Evolutionary conservation across 2,888 invertebrate genomes (phyloP), one percentile per base, ranked within the genome.

Genomic region (Apomyelois bistriatella): DNA sequence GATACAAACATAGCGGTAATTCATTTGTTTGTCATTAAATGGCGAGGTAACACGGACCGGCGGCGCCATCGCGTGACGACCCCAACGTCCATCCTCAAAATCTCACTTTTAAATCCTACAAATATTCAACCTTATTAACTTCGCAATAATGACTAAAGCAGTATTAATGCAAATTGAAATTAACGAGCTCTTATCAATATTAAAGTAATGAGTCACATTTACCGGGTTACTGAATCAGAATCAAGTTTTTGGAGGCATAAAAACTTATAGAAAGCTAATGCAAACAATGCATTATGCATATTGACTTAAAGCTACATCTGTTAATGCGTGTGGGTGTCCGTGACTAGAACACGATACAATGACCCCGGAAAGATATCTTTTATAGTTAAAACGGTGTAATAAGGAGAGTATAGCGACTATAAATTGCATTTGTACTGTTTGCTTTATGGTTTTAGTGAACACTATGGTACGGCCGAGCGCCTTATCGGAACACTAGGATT

Each of bases 181-280:
- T 47, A 48, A 48, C 38, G 22, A 37, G 38, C 28, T 48, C 65
- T 71, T 73, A 74, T 77, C 73, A 78, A 82, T 83, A 83, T 80
- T 77, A 82, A 76, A 70, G 73, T 79, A 83, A 84, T 88, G 85
- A 85, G 77, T 88, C 86, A 87, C n/a, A n/a, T n/a, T n/a, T n/a
- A n/a, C 74, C 32, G 13, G 10, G 10, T 16, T 80, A 77, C 73
- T 85, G 85, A 85, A 63, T 85, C 85, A 85, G 60, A 57, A 40
- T 48, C 41, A 52, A 52, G 54, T 57, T 57, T 48, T 49, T 55
- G 50, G 35, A 51, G 42, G 32, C 35, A 43, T 42, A 52, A 52
- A 52, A 52, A 52, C 35, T 42, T 13, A 54, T 55, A 57, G 57
- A 58, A 57, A 60, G 60, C 53, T 60, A 49, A 58, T 58, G 55